Base-by-base conservation (phyloP, 2,888 invertebrate genomes). In the Trissolcus brochymenae region DNA sequence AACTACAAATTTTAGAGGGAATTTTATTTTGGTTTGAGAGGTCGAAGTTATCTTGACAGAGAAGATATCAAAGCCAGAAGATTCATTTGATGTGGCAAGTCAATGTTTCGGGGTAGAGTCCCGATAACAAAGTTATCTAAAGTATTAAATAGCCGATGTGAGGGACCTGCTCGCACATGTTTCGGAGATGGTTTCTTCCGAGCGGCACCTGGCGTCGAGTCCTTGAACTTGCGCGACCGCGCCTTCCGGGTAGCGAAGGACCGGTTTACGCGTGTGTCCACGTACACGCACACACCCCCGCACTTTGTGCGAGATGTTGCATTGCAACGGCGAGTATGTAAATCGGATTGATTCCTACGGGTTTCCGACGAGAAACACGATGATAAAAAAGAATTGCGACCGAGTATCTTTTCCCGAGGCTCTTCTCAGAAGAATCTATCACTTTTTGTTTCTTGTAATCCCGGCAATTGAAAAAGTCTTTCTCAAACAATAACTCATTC, bases 201-300 rank as follows among this genome's bases (percentile, higher is more conserved):
- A 83, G 86, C 87, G 87, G 86, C 87, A 87, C 87, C 87, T 87
- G 86, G 85, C 85, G 87, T 84, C 76, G 70, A 84, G 85, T 83
- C 83, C 84, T 84, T 86, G 86, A 88, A 88, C 83, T 85, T 84
- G 79, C 66, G 78, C 80, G 78, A 79, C 83, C 84, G 82, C 83
- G 81, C 84, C 86, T 87, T 87, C 87, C 87, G 86, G 87, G 87
- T 86, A 82, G 65, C 59, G 79, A 75, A 81, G 82, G 83, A 79
- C 78, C 80, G 70, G 75, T 82, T 81, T 81, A 59, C 79, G 78
- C 71, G 82, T 78, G 61, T 57, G 62, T 57, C 60, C 67, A 74
- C 49, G 64, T 64, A 61, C 74, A 73, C 74, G 65, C 43, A 67
- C 64, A 57, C 72, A 71, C 84, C 83, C 85, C 85, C 84, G 82